A percentile compares a stretch with the other conserved stretches of the same genome.
phyloP scores from a whole-genome alignment of 2,797 vertebrate genomes.

The Phylloscopus collybita region DNA sequence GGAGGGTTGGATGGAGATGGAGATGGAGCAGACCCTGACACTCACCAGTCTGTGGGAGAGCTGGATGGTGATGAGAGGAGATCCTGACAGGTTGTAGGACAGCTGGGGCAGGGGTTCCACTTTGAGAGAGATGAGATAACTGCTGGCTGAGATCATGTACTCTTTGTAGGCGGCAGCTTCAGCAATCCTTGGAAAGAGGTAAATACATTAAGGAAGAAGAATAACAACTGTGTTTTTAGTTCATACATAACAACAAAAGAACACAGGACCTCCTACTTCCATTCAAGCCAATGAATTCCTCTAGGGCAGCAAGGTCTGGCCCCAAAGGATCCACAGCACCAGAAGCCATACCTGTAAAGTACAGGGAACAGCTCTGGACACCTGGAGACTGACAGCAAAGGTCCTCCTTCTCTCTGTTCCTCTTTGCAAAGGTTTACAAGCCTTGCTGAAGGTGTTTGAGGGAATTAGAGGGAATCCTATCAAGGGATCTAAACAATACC shows the following conservation, averaged over 20 bases:
- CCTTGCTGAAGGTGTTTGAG: background rate
- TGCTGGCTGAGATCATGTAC: slow-evolving; percentile 85
- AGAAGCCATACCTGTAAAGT: background rate
- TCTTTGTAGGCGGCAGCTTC: slow-evolving; percentile 81
- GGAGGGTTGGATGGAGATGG: slow-evolving; percentile 87
- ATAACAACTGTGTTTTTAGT: background rate
- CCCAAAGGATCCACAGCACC: background rate
- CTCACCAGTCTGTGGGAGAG: slow-evolving; percentile 83
- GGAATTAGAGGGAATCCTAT: background rate
- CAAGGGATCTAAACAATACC: background rate
- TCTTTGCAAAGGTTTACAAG: background rate
- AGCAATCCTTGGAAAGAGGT: slow-evolving; percentile 79
- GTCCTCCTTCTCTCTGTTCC: background rate
- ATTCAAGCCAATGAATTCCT: background rate
- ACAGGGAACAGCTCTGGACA: background rate
- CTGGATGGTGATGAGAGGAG: slow-evolving; percentile 89
- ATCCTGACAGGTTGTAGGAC: slow-evolving; percentile 86
- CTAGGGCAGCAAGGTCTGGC: background rate
- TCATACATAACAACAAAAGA: background rate
- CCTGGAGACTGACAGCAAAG: background rate
- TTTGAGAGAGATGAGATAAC: slow-evolving; percentile 91
- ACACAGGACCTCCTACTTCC: background rate
- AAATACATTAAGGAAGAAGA: background rate
- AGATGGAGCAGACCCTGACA: too few species aligned
- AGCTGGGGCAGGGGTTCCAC: slow-evolving; percentile 87